Evolutionary conservation across 2,888 invertebrate species (phyloP), one percentile per base, ranked within the genome.

Genomic region (Leptopterna dolabrata): DNA sequence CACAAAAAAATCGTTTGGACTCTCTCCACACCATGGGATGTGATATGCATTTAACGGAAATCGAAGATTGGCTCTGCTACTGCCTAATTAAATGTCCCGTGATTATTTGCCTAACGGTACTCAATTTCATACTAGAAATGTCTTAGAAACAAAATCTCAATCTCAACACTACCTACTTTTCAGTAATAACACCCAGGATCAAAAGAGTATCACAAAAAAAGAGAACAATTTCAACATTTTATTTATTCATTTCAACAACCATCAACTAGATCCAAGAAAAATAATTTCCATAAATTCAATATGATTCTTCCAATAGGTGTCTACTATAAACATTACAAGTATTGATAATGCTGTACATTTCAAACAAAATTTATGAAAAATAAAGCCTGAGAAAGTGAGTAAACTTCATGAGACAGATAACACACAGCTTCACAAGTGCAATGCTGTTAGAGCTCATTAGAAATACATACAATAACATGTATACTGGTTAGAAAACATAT

Each of bases 181-280:
- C 36, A 36, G 7, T 7, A 4, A 36, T 7, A 36, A 36, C 7
- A 2, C 36, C 36, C 36, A 13, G 47, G 47, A 47, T 14, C 16
- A 14, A 70, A 36, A 14, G 30, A 3, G 4, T 4, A 27, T 14
- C 30, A n/a, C 36, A 76, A 4, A 30, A 36, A 76, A 16, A 6
- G 29, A 9, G 14, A 36, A 30, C 76, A 76, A 76, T 76, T 78
- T 47, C 36, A 45, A 78, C 41, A 78, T 78, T 43, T 45, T 11
- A 45, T 78, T 78, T 45, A 78, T 78, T 78, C 24, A 78, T n/a
- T 78, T 78, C 78, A 78, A 78, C 78, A 78, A 78, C 24, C 78
- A 78, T 78, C 24, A 78, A 78, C 78, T 78, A 36, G 78, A 43
- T 19, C 13, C 78, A 78, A 45, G 78, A 78, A 78, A 78, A 78